Evolutionary conservation across 2,797 vertebrate genomes (phyloP).

Genomic region (Hipposideros larvatus): DNA sequence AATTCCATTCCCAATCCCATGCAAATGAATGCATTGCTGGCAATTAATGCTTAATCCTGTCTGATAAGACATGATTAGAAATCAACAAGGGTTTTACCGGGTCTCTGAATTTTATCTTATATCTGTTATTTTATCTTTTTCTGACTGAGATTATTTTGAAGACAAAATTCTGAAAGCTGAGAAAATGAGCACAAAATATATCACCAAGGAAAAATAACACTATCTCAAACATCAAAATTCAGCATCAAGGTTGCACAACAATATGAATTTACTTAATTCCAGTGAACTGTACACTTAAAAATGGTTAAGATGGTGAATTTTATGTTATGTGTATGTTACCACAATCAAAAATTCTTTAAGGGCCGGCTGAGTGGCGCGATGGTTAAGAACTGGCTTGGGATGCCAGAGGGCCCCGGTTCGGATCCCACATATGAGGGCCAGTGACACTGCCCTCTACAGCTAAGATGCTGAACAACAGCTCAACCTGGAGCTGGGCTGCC

Average conservation of each 20-base stretch:
- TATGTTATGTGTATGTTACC: neutral
- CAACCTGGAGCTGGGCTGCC: too few species aligned
- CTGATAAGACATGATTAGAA: neutral
- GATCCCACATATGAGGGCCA: too few species aligned
- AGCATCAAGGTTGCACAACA: neutral
- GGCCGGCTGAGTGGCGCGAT: too few species aligned
- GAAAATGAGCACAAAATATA: neutral
- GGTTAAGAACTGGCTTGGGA: too few species aligned
- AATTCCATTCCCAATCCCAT: neutral
- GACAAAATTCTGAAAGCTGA: constrained; percentile 36
- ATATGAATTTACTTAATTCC: neutral
- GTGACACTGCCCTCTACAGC: too few species aligned
- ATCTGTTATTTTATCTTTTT: neutral
- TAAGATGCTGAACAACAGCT: too few species aligned
- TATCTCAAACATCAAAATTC: neutral
- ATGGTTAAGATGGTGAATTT: neutral
- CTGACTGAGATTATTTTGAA: constrained; percentile 47
- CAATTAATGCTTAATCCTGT: neutral
- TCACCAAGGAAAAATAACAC: neutral
- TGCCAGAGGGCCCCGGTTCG: too few species aligned
- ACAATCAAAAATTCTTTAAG: neutral
- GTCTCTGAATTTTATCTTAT: neutral
- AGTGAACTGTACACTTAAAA: neutral
- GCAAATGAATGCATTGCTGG: neutral
- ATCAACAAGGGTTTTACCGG: neutral